Evolutionary conservation across 2,797 vertebrate species (phyloP).

Genomic region (Pangasius djambal): DNA sequence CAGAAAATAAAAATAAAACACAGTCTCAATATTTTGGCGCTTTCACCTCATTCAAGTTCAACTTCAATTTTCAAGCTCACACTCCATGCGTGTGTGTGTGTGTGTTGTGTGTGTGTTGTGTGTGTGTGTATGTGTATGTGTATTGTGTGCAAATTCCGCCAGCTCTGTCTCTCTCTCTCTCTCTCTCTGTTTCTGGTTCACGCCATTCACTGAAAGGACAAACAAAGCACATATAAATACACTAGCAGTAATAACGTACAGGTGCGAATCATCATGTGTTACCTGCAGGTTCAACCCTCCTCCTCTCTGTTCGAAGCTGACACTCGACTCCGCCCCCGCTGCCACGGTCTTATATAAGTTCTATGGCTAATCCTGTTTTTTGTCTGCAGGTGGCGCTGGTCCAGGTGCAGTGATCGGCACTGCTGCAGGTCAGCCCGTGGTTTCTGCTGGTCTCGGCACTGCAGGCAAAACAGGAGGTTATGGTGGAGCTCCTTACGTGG

Average conservation of each 20-base stretch:
- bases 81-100: no score
- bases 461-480: slow-evolving; percentile 59
- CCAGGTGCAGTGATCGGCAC: slow-evolving; percentile 54
- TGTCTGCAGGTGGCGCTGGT: slow-evolving; percentile 55
- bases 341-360: neutral
- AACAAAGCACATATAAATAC: neutral
- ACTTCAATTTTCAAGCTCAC: no score
- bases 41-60: no score
- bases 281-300: neutral
- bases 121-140: no score
- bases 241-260: no score
- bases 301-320: neutral
- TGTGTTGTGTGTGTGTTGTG: no score
- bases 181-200: neutral
- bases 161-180: neutral
- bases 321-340: no score
- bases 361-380: slow-evolving; percentile 11
- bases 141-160: no score
- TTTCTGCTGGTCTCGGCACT: slow-evolving; percentile 60
- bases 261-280: no score
- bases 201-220: neutral
- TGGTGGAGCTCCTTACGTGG: slow-evolving; percentile 52
- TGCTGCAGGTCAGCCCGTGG: slow-evolving; percentile 60
- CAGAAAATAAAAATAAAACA: no score
- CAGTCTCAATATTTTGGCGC: no score